Conservation (phyloP, 2,113 vertebrate genomes). For the Chaetorhynchus papuensis region DNA sequence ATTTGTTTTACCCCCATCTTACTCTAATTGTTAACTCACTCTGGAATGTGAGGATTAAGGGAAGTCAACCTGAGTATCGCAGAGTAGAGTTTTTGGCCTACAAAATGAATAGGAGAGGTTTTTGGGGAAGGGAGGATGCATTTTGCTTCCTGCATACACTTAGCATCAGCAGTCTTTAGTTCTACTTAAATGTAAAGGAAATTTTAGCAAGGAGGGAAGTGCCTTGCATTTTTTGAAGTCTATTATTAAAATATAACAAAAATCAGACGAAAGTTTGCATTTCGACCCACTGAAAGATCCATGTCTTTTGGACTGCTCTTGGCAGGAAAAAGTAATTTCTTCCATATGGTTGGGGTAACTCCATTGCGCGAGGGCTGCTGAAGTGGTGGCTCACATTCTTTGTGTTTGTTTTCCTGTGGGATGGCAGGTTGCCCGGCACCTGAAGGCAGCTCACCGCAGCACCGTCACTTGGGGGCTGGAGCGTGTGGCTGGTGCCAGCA, state of each 20-base stretch:
- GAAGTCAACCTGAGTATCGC: neutral
- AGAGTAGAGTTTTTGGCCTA: neutral
- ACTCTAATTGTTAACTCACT: neutral
- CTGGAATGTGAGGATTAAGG: slow-evolving; percentile 4
- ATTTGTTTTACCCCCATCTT: neutral
- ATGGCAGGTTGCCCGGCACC: neutral
- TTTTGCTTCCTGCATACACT: neutral
- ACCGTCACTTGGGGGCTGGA: neutral
- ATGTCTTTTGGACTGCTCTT: neutral
- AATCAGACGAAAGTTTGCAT: neutral
- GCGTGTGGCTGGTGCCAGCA: neutral
- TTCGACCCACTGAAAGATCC: neutral
- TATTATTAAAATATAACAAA: slow-evolving; percentile 24
- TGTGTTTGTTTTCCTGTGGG: neutral
- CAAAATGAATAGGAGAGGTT: neutral
- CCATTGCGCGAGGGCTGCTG: neutral
- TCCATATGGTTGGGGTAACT: neutral
- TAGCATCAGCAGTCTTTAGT: slow-evolving; percentile 7
- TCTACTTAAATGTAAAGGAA: slow-evolving; percentile 25
- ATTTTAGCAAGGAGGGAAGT: neutral
- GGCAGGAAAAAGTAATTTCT: neutral
- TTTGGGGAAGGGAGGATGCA: neutral
- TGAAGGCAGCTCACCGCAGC: neutral
- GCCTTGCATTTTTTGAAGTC: slow-evolving; percentile 20
- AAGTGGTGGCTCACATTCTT: neutral